Conservation (phyloP, 2,797 vertebrate species). For the Megalops cyprinoides region DNA sequence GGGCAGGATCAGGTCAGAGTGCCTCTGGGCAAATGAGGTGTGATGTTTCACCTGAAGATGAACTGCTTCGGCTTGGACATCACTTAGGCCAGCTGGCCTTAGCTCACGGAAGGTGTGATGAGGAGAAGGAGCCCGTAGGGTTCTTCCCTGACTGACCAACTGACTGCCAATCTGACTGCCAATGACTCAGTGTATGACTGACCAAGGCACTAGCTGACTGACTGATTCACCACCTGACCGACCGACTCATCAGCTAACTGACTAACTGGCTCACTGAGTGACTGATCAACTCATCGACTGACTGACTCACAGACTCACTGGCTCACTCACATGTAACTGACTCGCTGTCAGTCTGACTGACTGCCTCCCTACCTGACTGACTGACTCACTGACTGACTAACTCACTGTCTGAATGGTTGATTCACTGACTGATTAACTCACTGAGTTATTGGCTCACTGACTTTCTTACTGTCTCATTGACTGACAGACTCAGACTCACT, state of each 20-base stretch:
- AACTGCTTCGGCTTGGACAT: too few relatives aligned
- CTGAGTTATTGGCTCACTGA: neutral
- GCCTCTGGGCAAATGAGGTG: neutral
- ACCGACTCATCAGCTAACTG: neutral
- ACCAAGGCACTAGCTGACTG: neutral
- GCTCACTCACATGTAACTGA: too few relatives aligned
- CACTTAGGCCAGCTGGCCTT: too few relatives aligned
- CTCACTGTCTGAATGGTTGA: neutral
- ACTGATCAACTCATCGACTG: neutral
- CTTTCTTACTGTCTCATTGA: too few relatives aligned
- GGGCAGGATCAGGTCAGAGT: neutral
- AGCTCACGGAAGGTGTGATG: too few relatives aligned
- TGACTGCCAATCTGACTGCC: neutral
- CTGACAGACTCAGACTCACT: too few relatives aligned
- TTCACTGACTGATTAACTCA: too few relatives aligned
- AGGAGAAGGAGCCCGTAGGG: too few relatives aligned
- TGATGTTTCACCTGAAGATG: neutral
- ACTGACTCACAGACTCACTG: too few relatives aligned
- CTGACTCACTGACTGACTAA: neutral
- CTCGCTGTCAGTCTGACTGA: too few relatives aligned
- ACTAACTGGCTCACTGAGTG: neutral
- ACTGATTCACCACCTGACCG: neutral
- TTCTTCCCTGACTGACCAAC: too few relatives aligned
- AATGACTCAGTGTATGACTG: neutral
- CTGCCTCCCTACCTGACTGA: neutral